Evolutionary conservation across 2,113 vertebrate genomes (phyloP).

Genomic region (Protobothrops flavoviridis): DNA sequence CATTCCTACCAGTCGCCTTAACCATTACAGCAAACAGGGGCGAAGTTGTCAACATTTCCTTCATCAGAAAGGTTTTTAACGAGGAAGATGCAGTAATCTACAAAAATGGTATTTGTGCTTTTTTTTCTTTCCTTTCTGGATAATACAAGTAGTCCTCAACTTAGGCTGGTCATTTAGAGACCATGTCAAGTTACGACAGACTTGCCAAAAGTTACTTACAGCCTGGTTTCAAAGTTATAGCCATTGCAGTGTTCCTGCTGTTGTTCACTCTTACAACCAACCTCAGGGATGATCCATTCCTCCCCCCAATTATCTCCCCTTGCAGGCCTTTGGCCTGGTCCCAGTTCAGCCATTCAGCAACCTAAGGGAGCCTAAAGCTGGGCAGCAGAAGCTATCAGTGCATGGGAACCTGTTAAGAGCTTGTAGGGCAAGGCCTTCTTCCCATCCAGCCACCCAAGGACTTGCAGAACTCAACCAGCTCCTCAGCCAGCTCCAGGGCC

Average conservation of each 20-base stretch:
- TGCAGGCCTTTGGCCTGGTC: not conserved
- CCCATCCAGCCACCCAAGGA: not conserved
- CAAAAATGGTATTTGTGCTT: conserved; percentile 74
- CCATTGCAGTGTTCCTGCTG: not conserved
- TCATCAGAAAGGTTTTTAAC: conserved; percentile 72
- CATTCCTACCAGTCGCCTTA: conserved; percentile 79
- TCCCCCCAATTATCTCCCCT: not conserved
- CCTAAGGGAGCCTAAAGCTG: not conserved
- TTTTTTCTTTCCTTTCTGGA: not conserved
- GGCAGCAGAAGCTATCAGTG: not conserved
- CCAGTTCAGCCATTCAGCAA: not conserved
- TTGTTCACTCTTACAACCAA: not conserved
- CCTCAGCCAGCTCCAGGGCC: not conserved
- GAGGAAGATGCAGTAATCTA: conserved; percentile 84
- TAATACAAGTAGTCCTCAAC: not conserved
- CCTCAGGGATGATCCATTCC: not conserved
- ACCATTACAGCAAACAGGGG: conserved; percentile 83
- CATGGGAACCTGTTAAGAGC: not conserved
- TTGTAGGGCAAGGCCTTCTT: not conserved
- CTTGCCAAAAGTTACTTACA: not conserved
- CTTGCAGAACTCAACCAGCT: not conserved
- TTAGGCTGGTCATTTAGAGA: not conserved
- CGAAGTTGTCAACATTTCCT: conserved; percentile 80
- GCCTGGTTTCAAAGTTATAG: not conserved
- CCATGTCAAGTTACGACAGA: not conserved